Evolutionary conservation across 1,140 invertebrate species (phyloP).

Genomic region (Pantala flavescens): DNA sequence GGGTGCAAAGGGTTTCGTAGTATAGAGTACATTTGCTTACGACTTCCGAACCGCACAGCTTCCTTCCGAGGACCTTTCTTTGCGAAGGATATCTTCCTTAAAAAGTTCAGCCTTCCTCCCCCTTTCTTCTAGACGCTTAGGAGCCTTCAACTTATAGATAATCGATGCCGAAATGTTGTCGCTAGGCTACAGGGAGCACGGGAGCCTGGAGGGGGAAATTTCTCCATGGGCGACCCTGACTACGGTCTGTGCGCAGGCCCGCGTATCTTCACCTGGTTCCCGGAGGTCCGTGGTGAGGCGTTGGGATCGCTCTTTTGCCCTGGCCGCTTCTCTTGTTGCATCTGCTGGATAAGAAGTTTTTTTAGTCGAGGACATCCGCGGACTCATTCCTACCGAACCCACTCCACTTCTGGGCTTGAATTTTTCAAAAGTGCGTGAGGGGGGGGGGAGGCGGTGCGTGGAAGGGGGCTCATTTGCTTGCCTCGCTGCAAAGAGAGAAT

Average conservation of each 20-base stretch:
- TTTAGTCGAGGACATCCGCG: neutral
- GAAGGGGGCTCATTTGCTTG: neutral
- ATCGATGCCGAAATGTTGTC: too few species aligned
- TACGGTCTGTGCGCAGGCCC: neutral
- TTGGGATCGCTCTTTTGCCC: neutral
- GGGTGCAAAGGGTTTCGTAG: too few species aligned
- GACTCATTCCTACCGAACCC: neutral
- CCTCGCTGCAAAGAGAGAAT: neutral
- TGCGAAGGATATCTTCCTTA: too few species aligned
- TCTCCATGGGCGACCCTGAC: neutral
- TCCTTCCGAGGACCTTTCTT: too few species aligned
- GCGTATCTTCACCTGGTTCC: neutral
- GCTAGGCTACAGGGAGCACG: too few species aligned
- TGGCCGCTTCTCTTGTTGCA: neutral
- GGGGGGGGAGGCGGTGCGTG: neutral
- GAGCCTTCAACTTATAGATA: too few species aligned
- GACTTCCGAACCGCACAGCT: too few species aligned
- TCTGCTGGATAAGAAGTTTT: too few species aligned
- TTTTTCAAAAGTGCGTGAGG: conserved; percentile 1
- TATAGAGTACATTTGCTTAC: too few species aligned
- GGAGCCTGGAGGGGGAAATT: too few species aligned
- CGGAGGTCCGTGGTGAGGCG: neutral
- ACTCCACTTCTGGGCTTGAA: neutral
- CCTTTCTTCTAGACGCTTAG: too few species aligned
- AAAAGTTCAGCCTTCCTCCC: too few species aligned